Percentiles rank a stretch among this genome's conserved stretches.
Evolutionary conservation across 2,797 vertebrate species (phyloP).

Genomic region (Chlorospingus flavigularis): DNA sequence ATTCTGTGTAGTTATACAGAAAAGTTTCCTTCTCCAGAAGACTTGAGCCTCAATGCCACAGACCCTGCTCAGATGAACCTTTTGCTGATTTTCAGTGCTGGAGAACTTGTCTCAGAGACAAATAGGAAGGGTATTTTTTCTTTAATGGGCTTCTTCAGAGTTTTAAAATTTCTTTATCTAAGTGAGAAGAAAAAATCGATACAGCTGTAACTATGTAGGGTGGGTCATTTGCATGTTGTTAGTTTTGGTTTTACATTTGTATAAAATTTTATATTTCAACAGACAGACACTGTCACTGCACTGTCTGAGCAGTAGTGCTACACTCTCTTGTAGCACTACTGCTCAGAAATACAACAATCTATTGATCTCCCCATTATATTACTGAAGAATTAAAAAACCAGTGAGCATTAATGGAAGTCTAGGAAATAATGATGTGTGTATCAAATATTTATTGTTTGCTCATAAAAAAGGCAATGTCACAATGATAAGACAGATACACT

Average conservation of each 20-base stretch:
- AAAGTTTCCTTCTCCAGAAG: neutral
- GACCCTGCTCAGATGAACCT: neutral
- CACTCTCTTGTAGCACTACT: neutral
- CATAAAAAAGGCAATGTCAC: constrained; percentile 49
- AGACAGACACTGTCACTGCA: neutral
- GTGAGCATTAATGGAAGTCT: neutral
- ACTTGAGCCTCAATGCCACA: neutral
- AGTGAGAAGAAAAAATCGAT: neutral
- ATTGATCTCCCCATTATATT: neutral
- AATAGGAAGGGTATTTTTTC: neutral
- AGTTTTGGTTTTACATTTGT: neutral
- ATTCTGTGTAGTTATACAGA: neutral
- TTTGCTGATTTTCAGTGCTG: neutral
- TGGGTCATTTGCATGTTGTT: neutral
- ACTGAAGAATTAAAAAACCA: neutral
- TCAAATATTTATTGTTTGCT: constrained; percentile 63
- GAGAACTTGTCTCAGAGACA: neutral
- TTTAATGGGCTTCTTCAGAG: neutral
- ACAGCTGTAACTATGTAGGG: neutral
- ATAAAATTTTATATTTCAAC: neutral
- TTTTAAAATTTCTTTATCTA: neutral
- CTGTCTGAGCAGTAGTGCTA: too few species aligned
- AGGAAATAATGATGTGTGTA: constrained; percentile 20
- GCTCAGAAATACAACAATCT: neutral
- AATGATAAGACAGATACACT: constrained; percentile 67